These are phyloP conservation scores for Oceanodroma leucorhoa DNA, from an alignment of 2,797 vertebrate species.

Conservation along the genomic window DNA sequence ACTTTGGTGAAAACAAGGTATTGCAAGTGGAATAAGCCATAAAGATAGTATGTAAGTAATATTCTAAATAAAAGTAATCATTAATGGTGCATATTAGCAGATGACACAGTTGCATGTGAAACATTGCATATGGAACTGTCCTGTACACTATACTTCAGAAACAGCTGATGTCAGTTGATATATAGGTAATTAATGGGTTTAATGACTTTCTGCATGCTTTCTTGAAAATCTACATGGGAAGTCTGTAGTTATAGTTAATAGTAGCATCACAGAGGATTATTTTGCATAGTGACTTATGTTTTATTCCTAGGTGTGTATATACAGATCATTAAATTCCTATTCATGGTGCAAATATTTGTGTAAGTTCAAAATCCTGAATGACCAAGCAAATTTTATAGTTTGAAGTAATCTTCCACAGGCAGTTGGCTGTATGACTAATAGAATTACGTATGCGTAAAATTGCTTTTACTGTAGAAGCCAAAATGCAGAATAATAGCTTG, in stretches of 20 bases:
- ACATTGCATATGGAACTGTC: not conserved
- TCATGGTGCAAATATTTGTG: conserved; percentile 57
- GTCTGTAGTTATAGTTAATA: not conserved
- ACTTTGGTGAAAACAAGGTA: not conserved
- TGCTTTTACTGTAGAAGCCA: conserved; percentile 70
- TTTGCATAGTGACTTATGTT: not conserved
- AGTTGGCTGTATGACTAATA: conserved; percentile 74
- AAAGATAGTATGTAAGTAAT: not conserved
- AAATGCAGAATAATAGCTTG: conserved; percentile 79
- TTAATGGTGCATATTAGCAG: conserved; percentile 40
- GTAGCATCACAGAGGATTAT: not conserved
- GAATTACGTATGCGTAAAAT: conserved; percentile 73
- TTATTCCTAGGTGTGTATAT: not conserved
- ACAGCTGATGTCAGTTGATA: conserved; percentile 27
- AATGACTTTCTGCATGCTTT: conserved; percentile 20
- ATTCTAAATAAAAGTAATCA: conserved; percentile 38
- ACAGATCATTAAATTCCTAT: conserved; percentile 30
- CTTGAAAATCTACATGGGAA: conserved; percentile 7
- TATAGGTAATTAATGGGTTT: conserved; percentile 20
- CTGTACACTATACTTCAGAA: conserved; percentile 24
- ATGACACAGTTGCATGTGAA: conserved; percentile 4
- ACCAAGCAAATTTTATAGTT: conserved; percentile 69
- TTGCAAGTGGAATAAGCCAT: not conserved
- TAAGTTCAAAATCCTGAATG: conserved; percentile 65
- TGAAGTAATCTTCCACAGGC: conserved; percentile 66